phyloP scores from a whole-genome alignment of 2,797 vertebrate genomes.

The Tympanoctomys barrerae region DNA sequence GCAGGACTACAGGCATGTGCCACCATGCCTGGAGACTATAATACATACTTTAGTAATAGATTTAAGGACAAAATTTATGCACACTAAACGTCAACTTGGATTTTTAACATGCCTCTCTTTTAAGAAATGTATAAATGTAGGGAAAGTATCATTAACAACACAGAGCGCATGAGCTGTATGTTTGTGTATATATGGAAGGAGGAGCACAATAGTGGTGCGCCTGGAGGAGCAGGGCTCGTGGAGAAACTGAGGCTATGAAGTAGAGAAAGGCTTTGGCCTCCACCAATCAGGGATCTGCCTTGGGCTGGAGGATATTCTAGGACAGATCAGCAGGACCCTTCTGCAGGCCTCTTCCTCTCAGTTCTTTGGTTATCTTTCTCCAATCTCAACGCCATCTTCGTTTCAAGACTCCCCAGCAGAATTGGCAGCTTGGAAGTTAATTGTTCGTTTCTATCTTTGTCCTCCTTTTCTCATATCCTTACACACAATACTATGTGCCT shows the following conservation, averaged over 20 bases:
- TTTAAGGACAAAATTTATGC: not conserved
- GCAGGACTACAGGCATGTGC: too few relatives aligned
- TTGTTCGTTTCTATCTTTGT: constrained; percentile 3
- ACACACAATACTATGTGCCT: not conserved
- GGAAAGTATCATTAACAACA: not conserved
- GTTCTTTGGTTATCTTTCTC: constrained; percentile 13
- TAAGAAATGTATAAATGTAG: constrained; percentile 1
- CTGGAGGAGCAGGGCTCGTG: not conserved
- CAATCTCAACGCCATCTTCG: constrained; percentile 41
- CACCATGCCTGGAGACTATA: not conserved
- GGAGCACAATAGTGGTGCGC: not conserved
- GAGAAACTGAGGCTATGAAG: not conserved
- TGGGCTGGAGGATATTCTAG: not conserved
- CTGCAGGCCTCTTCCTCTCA: not conserved
- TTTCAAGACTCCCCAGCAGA: constrained; percentile 39
- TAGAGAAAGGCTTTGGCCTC: constrained; percentile 7
- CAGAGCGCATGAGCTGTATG: not conserved
- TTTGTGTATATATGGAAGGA: not conserved
- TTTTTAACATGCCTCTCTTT: not conserved
- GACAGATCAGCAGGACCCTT: constrained; percentile 25
- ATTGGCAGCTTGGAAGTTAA: constrained; percentile 32
- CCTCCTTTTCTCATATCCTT: not conserved
- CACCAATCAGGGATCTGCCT: not conserved
- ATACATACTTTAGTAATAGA: not conserved
- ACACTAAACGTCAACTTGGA: constrained; percentile 6